Evolutionary conservation across 2,797 vertebrate species (phyloP).

Genomic region (Microctenopoma steveboyesi): DNA sequence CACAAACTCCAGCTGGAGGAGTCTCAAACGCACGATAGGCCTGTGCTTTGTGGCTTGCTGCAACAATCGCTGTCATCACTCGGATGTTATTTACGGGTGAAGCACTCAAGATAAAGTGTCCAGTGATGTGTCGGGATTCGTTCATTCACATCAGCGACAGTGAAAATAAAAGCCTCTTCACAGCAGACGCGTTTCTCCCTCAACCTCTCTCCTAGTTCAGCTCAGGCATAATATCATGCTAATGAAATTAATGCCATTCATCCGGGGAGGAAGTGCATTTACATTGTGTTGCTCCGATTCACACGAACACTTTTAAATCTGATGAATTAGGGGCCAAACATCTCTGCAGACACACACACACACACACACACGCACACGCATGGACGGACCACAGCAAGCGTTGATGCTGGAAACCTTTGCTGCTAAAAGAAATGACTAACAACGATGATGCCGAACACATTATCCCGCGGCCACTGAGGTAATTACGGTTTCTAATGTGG

Average conservation of each 20-base stretch:
- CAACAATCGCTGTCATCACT: not conserved
- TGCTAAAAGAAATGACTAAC: slow-evolving; percentile 34
- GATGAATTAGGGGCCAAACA: slow-evolving; percentile 16
- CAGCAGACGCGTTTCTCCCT: not conserved
- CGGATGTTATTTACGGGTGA: slow-evolving; percentile 13
- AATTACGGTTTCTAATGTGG: slow-evolving; percentile 71
- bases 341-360: not conserved
- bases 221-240: slow-evolving; percentile 15
- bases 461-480: slow-evolving; percentile 47
- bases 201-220: not conserved
- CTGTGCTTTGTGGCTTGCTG: slow-evolving; percentile 1
- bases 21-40: slow-evolving; percentile 3
- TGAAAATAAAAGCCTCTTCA: not conserved
- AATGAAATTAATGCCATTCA: not conserved
- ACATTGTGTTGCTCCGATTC: slow-evolving; percentile 9
- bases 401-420: not conserved
- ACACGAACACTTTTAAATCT: slow-evolving; percentile 13
- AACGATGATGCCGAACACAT: slow-evolving; percentile 44
- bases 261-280: slow-evolving; percentile 5
- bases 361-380: not conserved
- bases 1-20: slow-evolving; percentile 27
- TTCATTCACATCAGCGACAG: not conserved
- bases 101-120: slow-evolving; percentile 10
- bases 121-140: slow-evolving; percentile 5
- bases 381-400: not conserved